Conservation (phyloP, 1,140 invertebrate species). For the Achatina immaculata region DNA sequence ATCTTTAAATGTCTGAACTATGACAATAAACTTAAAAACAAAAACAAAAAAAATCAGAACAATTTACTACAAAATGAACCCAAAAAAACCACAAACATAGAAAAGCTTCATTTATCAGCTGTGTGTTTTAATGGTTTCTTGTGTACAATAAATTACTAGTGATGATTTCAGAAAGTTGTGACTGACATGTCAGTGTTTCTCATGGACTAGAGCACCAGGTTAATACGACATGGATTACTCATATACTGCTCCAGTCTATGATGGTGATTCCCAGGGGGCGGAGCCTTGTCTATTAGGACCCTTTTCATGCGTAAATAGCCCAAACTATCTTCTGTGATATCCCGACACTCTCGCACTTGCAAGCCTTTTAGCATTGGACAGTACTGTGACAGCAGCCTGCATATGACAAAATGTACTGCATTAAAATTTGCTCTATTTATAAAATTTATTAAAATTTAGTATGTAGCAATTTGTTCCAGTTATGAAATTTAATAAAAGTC, state of each 20-base stretch:
- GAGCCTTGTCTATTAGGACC: constrained; percentile 52
- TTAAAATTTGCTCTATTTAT: background rate
- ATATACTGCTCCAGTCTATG: constrained; percentile 11
- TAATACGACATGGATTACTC: background rate
- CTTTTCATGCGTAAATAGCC: constrained; percentile 42
- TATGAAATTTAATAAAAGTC: background rate
- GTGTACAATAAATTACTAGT: no score
- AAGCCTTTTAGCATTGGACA: constrained; percentile 55
- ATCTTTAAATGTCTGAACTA: no score
- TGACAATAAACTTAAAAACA: no score
- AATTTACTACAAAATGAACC: no score
- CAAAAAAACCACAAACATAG: no score
- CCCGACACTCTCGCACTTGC: constrained; percentile 64
- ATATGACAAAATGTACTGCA: constrained; percentile 39
- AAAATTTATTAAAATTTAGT: background rate
- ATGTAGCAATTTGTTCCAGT: background rate
- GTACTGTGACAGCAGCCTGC: constrained; percentile 66
- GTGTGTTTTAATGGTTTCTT: no score
- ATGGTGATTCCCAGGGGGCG: constrained; percentile 36
- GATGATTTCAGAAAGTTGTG: no score
- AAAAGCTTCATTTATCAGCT: no score
- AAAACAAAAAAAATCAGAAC: no score
- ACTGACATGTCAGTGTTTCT: no score
- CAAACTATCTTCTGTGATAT: constrained; percentile 63
- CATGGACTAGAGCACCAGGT: constrained; percentile 12